Evolutionary conservation across 2,113 vertebrate species (phyloP), one percentile per base, ranked within the genome.

Genomic region (Cathartes aura): DNA sequence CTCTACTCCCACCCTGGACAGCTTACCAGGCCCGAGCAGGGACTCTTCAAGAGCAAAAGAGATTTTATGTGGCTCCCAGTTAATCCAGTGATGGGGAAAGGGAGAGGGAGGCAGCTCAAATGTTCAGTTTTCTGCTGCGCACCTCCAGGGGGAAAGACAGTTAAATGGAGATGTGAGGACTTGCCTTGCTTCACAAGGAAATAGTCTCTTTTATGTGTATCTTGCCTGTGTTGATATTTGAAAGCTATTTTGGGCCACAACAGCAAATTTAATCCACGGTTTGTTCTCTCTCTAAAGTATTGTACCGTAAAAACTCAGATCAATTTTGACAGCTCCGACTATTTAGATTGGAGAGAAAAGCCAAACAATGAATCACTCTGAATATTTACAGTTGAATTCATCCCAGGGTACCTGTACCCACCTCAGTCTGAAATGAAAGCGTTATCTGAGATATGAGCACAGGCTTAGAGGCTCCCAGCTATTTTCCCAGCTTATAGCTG

Each of bases 341-440:
- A 96, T 97, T 97, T 97, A 96, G 93, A 93, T 80, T 89, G 97
- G 91, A 95, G 90, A 89, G 97, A 73, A 96, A 97, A 96, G 56
- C 91, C 94, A 97, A 98, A 96, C 96, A 95, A 80, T 97, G 95
- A 98, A 98, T 97, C 96, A 94, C 85, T 96, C 90, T 96, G 96
- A 96, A 96, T 98, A 96, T 97, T 97, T 97, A 97, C 94, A 94
- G 82, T 92, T 94, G 95, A 96, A 96, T 97, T 96, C 84, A 90
- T 96, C 94, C 96, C 95, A 91, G 70, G 95, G 58, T 94, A 96
- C 93, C 91, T 94, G 94, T 94, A 91, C 95, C 89, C 87, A 91
- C 94, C 93, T 97, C 84, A 6, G 17, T 82, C 87, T 90, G 84
- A 85, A 91, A 94, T 91, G 81, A 73, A 95, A 87, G 91, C 7